Conservation (phyloP, 2,113 vertebrate genomes). For the Tricholaema leucomelas region DNA sequence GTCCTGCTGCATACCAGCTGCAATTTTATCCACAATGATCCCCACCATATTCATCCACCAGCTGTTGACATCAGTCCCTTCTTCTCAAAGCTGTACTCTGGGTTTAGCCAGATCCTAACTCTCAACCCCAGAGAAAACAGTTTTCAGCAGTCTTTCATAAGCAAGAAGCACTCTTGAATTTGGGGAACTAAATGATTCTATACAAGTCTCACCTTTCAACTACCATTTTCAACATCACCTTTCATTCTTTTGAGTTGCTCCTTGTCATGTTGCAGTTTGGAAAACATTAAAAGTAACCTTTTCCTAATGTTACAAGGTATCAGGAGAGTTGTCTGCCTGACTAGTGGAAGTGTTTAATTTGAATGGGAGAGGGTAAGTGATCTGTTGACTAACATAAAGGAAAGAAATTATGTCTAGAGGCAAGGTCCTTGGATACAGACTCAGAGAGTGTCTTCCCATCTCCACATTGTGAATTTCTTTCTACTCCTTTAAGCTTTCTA, state of each 20-base stretch:
- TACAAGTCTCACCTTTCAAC: neutral
- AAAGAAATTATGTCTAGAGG: constrained; percentile 15
- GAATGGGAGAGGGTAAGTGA: neutral
- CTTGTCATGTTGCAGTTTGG: constrained; percentile 16
- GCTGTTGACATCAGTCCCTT: neutral
- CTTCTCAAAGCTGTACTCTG: neutral
- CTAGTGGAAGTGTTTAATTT: constrained; percentile 31
- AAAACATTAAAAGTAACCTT: constrained; percentile 52
- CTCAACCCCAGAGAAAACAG: neutral
- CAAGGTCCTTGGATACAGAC: neutral
- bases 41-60: neutral
- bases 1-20: neutral
- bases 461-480: neutral
- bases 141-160: neutral
- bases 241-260: constrained; percentile 14
- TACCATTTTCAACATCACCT: neutral
- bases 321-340: constrained; percentile 27
- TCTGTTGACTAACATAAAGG: neutral
- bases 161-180: neutral
- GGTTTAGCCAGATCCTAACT: neutral
- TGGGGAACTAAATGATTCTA: neutral
- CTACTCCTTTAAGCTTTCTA: neutral
- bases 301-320: constrained; percentile 33
- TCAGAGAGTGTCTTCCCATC: neutral
- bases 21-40: neutral